A percentile compares a stretch with the other conserved stretches of the same genome.
Conservation (phyloP, 2,797 vertebrate species). For the Rhynchonycteris naso region DNA sequence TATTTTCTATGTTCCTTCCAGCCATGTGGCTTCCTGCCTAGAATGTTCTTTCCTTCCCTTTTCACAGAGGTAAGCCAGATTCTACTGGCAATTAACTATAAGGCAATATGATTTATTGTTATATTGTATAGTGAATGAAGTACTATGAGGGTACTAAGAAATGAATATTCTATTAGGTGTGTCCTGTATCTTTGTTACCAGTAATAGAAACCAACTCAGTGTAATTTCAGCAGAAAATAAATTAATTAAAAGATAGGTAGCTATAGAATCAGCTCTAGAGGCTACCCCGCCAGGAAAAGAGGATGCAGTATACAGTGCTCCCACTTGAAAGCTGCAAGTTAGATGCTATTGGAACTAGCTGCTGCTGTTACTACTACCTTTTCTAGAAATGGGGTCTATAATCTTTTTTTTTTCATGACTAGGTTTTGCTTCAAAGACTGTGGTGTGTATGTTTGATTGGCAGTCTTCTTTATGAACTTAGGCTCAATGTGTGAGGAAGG, state of each 20-base stretch:
- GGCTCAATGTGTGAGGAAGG: neutral
- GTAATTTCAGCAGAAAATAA: slow-evolving; percentile 43
- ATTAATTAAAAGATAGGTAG: neutral
- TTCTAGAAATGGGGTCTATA: neutral
- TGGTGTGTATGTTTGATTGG: neutral
- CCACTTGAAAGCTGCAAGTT: neutral
- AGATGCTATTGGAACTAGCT: neutral
- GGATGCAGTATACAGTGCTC: neutral
- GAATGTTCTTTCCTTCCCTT: neutral
- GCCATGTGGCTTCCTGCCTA: neutral
- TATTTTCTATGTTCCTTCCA: neutral
- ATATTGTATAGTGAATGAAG: neutral
- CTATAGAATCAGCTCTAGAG: neutral
- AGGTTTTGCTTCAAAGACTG: slow-evolving; percentile 9
- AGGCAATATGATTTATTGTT: neutral
- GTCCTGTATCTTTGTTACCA: neutral
- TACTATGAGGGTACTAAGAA: neutral
- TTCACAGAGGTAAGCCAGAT: neutral
- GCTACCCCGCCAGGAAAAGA: neutral
- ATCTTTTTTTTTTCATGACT: neutral
- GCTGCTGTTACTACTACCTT: neutral
- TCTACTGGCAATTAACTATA: slow-evolving; percentile 21
- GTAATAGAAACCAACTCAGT: neutral
- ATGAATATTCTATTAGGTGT: neutral
- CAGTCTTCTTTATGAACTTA: neutral